Conservation (phyloP, 2,888 invertebrate genomes). For the Thyatira batis region DNA sequence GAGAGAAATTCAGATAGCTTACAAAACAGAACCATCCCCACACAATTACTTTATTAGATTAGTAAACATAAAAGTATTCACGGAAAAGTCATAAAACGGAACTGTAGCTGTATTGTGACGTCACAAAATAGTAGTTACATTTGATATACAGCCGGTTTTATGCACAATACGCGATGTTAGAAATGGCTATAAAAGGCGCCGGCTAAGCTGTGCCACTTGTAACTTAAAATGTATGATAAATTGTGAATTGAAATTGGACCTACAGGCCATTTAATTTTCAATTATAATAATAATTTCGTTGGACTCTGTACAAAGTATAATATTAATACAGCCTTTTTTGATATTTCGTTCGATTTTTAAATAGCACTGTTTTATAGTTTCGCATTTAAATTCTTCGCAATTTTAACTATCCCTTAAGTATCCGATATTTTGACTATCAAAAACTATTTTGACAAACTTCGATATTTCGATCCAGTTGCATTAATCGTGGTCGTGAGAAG, state of each 20-base stretch:
- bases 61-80: constrained; percentile 45
- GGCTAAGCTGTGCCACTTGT: background rate
- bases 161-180: constrained; percentile 13
- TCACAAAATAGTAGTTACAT: constrained; percentile 31
- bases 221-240: background rate
- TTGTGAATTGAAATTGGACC: background rate
- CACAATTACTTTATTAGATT: constrained; percentile 41
- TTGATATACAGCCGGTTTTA: constrained; percentile 15
- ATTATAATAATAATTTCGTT: no score
- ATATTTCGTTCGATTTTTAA: no score
- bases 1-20: constrained; percentile 8
- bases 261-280: no score
- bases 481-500: no score
- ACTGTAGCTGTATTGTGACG: constrained; percentile 28
- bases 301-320: no score
- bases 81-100: constrained; percentile 35
- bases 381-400: no score
- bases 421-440: no score
- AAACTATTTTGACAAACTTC: no score
- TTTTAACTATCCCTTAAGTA: no score
- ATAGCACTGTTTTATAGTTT: no score
- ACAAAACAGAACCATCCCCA: constrained; percentile 14
- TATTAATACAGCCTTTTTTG: no score
- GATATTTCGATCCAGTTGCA: no score
- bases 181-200: background rate